Evolutionary conservation across 2,888 invertebrate species (phyloP).

Genomic region (Mesorhabditis spiculigera): DNA sequence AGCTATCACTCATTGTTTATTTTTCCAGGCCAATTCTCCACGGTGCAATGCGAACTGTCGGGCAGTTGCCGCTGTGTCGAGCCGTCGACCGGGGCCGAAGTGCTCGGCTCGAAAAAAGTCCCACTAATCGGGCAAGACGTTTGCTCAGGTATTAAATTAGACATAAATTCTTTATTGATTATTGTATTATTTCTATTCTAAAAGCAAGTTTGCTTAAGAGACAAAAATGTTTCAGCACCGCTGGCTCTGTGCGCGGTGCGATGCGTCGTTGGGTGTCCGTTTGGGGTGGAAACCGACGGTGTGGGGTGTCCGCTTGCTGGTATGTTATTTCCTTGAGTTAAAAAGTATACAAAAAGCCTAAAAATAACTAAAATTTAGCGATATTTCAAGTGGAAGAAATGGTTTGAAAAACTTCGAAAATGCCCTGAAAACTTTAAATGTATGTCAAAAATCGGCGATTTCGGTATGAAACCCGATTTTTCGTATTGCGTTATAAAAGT

Average conservation of each 20-base stretch:
- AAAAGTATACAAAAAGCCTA: neutral
- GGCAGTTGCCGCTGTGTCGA: slow-evolving; percentile 42
- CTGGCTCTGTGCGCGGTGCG: neutral
- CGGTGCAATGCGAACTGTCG: slow-evolving; percentile 21
- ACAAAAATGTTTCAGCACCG: neutral
- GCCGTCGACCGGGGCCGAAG: slow-evolving; percentile 37
- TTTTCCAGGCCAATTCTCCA: slow-evolving; percentile 11
- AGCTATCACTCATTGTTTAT: neutral
- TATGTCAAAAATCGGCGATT: too few relatives aligned
- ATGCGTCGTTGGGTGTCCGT: slow-evolving; percentile 21
- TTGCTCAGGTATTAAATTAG: slow-evolving; percentile 19
- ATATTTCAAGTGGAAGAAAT: neutral
- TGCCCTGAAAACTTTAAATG: too few relatives aligned
- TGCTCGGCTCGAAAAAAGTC: slow-evolving; percentile 38
- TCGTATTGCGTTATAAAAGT: too few relatives aligned
- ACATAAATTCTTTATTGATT: neutral
- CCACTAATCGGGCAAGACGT: slow-evolving; percentile 13
- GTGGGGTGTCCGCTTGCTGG: slow-evolving; percentile 25
- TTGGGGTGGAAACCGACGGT: slow-evolving; percentile 29
- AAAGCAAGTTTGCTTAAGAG: too few relatives aligned
- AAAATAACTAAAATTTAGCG: too few relatives aligned
- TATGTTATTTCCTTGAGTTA: neutral
- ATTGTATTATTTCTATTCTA: neutral
- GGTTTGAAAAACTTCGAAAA: neutral
- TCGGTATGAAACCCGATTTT: too few relatives aligned